phyloP scores from a whole-genome alignment of 2,888 invertebrate genomes.

The Cataglyphis albicans region DNA sequence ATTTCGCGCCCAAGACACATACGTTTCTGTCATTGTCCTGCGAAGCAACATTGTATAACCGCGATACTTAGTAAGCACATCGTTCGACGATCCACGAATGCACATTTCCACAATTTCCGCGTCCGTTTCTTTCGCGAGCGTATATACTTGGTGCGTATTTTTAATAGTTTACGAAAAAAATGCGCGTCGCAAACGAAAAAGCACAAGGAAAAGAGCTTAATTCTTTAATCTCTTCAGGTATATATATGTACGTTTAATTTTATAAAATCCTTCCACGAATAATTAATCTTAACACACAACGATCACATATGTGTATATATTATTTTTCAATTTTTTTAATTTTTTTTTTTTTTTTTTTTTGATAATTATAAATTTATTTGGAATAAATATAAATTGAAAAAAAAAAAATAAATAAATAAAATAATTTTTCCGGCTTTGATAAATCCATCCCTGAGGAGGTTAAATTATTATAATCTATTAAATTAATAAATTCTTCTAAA shows the following conservation, averaged over 20 bases:
- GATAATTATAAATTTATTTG: not conserved
- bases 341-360: not conserved
- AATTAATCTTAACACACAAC: not conserved
- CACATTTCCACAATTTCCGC: conserved; percentile 30
- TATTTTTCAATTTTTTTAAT: not conserved
- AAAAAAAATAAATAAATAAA: not conserved
- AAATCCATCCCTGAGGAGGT: not conserved
- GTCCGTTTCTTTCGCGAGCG: conserved; percentile 20
- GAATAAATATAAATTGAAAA: not conserved
- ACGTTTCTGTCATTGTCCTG: conserved; percentile 64
- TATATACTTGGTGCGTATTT: conserved; percentile 16
- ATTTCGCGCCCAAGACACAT: conserved; percentile 59
- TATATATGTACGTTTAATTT: not conserved
- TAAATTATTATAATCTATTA: not conserved
- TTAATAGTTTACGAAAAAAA: conserved; percentile 18
- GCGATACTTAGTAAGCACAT: conserved; percentile 72
- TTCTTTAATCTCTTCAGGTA: not conserved
- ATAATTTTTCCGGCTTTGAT: not conserved
- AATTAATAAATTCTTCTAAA: not conserved
- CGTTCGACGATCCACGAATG: conserved; percentile 65
- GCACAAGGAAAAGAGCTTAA: not conserved
- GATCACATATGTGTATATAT: not conserved
- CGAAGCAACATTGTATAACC: conserved; percentile 56
- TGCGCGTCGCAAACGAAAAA: not conserved
- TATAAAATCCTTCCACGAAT: not conserved